Percentiles rank a stretch among this genome's conserved stretches.
Conservation (phyloP, 2,888 invertebrate genomes). For the Drosophila mimica region DNA sequence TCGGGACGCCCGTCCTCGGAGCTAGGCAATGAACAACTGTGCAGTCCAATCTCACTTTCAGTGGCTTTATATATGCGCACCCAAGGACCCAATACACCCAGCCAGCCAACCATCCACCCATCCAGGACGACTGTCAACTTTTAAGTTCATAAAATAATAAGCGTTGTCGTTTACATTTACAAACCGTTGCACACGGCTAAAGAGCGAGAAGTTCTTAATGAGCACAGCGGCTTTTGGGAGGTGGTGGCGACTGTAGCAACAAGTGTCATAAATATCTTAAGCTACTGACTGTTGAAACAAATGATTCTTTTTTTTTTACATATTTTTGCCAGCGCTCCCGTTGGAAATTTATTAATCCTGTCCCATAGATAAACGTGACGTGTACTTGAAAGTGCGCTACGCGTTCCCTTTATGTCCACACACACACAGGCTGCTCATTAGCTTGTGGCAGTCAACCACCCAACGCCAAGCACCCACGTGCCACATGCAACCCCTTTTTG, state of each 20-base stretch:
- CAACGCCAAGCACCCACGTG: constrained; percentile 5
- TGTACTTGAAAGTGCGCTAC: constrained; percentile 63
- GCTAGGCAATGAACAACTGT: constrained; percentile 65
- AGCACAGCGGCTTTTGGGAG: constrained; percentile 48
- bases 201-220: constrained; percentile 66
- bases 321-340: constrained; percentile 24
- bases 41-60: constrained; percentile 32
- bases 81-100: not conserved
- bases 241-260: constrained; percentile 56
- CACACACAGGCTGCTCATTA: constrained; percentile 53
- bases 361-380: constrained; percentile 74
- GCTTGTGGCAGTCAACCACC: constrained; percentile 41
- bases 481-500: constrained; percentile 45
- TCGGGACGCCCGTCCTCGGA: constrained; percentile 25
- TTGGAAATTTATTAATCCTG: constrained; percentile 73
- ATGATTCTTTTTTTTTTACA: constrained; percentile 31
- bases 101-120: constrained; percentile 21
- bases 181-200: constrained; percentile 78
- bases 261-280: constrained; percentile 79
- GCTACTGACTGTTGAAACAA: constrained; percentile 44
- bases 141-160: constrained; percentile 81
- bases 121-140: constrained; percentile 50
- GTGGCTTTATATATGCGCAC: constrained; percentile 54
- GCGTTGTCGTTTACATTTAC: constrained; percentile 77
- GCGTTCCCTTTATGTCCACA: constrained; percentile 37